These are phyloP conservation scores for Ichneumoninae sp. DNA, from an alignment of 2,888 invertebrate species.

Conservation along the genomic window DNA sequence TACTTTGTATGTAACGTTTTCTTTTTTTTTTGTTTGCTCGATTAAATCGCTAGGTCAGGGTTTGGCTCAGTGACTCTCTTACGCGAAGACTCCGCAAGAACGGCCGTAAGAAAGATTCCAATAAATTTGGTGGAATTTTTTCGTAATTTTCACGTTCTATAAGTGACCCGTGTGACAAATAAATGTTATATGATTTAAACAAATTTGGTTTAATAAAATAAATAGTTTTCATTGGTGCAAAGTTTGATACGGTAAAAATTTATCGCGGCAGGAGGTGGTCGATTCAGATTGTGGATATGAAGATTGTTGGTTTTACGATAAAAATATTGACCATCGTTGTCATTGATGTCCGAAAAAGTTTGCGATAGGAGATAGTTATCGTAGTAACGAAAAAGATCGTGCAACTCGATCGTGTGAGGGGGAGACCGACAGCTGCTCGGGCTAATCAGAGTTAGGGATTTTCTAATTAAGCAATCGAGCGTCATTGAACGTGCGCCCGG, in stretches of 20 bases:
- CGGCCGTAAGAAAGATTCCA: slow-evolving; percentile 11
- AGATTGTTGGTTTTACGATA: no score
- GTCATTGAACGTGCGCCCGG: slow-evolving; percentile 42
- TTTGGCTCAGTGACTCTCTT: slow-evolving; percentile 49
- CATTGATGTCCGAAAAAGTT: neutral
- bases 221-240: neutral
- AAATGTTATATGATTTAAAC: no score
- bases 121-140: neutral
- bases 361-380: neutral
- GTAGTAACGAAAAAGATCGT: slow-evolving; percentile 11
- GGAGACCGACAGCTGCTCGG: slow-evolving; percentile 47
- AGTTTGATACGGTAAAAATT: no score
- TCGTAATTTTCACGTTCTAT: neutral
- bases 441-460: slow-evolving; percentile 65
- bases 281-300: no score
- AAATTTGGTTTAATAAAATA: neutral
- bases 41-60: slow-evolving; percentile 66
- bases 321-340: neutral
- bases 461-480: slow-evolving; percentile 65
- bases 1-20: slow-evolving; percentile 10
- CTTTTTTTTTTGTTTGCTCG: slow-evolving; percentile 44
- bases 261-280: no score
- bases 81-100: neutral
- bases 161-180: no score
- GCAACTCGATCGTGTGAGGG: slow-evolving; percentile 59